A percentile compares a stretch with the other conserved stretches of the same genome.
These are phyloP conservation scores for Intellagama lesueurii DNA, from an alignment of 2,797 vertebrate species.

Conservation along the genomic window DNA sequence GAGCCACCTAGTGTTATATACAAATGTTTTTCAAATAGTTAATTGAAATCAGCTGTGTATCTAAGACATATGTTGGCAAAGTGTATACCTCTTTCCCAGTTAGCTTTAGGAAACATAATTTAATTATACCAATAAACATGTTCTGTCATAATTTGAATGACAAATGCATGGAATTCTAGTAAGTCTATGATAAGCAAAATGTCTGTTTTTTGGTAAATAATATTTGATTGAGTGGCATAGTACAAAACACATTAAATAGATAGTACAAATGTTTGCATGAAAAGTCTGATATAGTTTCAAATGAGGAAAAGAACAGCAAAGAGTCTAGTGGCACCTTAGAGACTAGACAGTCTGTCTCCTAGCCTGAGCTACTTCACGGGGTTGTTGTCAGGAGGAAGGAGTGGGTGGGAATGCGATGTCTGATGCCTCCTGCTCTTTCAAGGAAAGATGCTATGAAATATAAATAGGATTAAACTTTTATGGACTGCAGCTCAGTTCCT, in stretches of 20 bases:
- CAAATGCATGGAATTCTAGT: background rate
- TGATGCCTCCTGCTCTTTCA: too few species aligned
- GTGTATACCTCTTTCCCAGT: background rate
- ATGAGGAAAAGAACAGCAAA: too few species aligned
- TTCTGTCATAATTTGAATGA: background rate
- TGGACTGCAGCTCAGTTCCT: too few species aligned
- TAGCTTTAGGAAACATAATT: too few species aligned
- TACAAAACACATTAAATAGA: background rate
- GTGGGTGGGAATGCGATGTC: too few species aligned
- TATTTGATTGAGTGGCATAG: too few species aligned
- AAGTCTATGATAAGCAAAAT: background rate
- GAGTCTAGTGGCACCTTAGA: too few species aligned
- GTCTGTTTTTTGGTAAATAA: background rate
- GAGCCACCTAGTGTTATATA: background rate
- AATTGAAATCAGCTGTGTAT: background rate
- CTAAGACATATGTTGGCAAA: background rate
- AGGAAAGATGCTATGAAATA: too few species aligned
- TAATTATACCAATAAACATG: background rate
- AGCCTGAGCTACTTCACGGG: too few species aligned
- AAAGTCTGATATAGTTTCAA: background rate
- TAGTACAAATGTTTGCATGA: background rate
- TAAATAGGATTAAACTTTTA: too few species aligned
- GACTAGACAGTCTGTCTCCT: too few species aligned
- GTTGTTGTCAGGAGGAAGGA: too few species aligned
- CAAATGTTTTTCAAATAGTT: background rate